Conservation (phyloP, 2,797 vertebrate genomes). For the Dryobates pubescens region DNA sequence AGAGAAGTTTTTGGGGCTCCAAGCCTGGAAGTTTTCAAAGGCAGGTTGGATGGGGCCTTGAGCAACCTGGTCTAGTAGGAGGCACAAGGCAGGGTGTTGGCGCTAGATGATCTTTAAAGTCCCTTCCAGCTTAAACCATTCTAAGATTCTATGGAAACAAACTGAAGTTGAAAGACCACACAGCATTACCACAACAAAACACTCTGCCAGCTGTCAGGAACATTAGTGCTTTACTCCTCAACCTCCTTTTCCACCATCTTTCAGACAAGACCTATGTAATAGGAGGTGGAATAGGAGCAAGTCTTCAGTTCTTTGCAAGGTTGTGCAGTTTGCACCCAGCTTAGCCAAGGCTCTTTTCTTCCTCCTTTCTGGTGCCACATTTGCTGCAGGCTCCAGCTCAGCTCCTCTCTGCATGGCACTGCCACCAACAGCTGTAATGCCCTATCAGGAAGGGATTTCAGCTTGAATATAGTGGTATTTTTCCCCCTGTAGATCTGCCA, state of each 20-base stretch:
- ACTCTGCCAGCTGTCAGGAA: not conserved
- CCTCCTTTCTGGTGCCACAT: not conserved
- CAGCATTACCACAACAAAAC: not conserved
- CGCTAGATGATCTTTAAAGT: too few species aligned
- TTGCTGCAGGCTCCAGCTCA: not conserved
- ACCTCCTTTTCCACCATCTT: not conserved
- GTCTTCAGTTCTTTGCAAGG: not conserved
- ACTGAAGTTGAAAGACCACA: not conserved
- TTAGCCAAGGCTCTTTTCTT: not conserved
- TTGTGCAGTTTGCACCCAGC: not conserved
- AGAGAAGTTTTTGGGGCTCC: too few species aligned
- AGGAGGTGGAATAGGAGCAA: not conserved
- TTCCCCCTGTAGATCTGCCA: not conserved
- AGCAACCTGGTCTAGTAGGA: too few species aligned
- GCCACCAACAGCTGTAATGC: not conserved
- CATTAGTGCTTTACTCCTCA: not conserved
- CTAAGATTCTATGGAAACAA: not conserved
- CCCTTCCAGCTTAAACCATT: too few species aligned
- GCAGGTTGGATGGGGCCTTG: too few species aligned
- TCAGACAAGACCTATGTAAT: not conserved
- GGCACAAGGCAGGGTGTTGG: too few species aligned
- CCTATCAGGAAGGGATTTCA: not conserved
- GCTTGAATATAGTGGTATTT: rapidly evolving
- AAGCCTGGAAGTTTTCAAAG: too few species aligned
- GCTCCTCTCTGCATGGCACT: not conserved